phyloP scores from a whole-genome alignment of 2,113 vertebrate species.

The Pelmatolapia mariae region DNA sequence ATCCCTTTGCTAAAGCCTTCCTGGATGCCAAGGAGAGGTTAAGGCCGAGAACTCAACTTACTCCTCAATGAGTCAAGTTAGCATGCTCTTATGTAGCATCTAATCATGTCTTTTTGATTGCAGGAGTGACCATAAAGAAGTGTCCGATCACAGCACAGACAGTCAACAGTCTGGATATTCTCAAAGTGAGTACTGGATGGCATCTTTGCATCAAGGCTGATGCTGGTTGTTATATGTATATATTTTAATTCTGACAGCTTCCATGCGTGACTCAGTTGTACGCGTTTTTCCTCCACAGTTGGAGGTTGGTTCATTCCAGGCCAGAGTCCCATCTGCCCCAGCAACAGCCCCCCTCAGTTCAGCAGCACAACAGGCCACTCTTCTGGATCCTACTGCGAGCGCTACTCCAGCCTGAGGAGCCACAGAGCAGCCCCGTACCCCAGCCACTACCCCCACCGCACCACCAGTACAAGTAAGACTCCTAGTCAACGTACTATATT shows the following conservation, averaged over 20 bases:
- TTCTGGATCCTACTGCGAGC: slow-evolving; percentile 76
- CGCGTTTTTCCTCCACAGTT: slow-evolving; percentile 44
- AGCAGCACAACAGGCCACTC: slow-evolving; percentile 63
- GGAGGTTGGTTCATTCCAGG: slow-evolving; percentile 78
- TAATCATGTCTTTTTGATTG: neutral
- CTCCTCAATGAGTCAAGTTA: neutral
- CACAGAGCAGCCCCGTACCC: slow-evolving; percentile 73
- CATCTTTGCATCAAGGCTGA: neutral
- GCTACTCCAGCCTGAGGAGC: slow-evolving; percentile 73
- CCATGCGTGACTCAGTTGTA: fast-evolving
- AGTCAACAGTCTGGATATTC: slow-evolving; percentile 75
- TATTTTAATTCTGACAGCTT: neutral
- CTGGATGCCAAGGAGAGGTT: slow-evolving; percentile 79
- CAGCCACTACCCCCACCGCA: slow-evolving; percentile 74
- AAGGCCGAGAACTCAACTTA: fast-evolving
- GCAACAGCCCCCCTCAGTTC: slow-evolving; percentile 76
- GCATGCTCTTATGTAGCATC: fast-evolving
- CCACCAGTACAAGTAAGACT: slow-evolving; percentile 66
- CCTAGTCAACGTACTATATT: neutral
- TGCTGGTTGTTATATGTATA: neutral
- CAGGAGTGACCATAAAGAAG: slow-evolving; percentile 77
- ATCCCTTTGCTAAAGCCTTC: slow-evolving; percentile 79
- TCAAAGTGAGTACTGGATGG: slow-evolving; percentile 60
- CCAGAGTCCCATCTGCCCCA: slow-evolving; percentile 73
- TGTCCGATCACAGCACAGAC: slow-evolving; percentile 65